Percentiles rank a stretch among this genome's conserved stretches.
phyloP scores from a whole-genome alignment of 2,888 invertebrate species.

The Caenorhabditis doughertyi region DNA sequence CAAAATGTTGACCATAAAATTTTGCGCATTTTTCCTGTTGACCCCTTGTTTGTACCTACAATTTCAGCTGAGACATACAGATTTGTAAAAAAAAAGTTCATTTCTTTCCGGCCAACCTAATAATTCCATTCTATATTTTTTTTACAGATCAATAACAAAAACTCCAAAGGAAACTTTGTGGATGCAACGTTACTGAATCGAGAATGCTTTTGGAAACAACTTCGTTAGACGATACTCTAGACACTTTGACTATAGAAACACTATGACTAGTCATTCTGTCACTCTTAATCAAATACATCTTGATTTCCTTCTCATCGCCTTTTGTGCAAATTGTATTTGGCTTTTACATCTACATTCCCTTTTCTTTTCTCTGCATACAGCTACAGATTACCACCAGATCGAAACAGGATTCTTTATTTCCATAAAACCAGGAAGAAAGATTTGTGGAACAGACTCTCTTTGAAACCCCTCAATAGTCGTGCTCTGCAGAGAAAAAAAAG shows the following conservation, averaged over 20 bases:
- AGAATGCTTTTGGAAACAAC: no score
- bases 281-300: constrained; percentile 42
- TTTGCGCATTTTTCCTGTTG: no score
- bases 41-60: no score
- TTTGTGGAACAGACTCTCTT: not conserved
- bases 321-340: constrained; percentile 54
- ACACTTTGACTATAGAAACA: not conserved
- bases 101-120: no score
- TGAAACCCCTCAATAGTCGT: constrained; percentile 30
- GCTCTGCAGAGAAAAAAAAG: constrained; percentile 5
- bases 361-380: not conserved
- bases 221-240: no score
- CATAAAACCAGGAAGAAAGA: not conserved
- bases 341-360: constrained; percentile 23
- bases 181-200: no score
- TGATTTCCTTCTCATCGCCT: constrained; percentile 35
- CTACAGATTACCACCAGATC: constrained; percentile 7
- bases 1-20: no score
- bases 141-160: no score
- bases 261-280: constrained; percentile 4
- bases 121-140: no score
- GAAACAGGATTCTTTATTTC: not conserved
- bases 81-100: no score
- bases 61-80: no score
- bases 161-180: no score